These are phyloP conservation scores for Rhinolophus sinicus DNA, from an alignment of 2,113 vertebrate genomes.

Conservation along the genomic window DNA sequence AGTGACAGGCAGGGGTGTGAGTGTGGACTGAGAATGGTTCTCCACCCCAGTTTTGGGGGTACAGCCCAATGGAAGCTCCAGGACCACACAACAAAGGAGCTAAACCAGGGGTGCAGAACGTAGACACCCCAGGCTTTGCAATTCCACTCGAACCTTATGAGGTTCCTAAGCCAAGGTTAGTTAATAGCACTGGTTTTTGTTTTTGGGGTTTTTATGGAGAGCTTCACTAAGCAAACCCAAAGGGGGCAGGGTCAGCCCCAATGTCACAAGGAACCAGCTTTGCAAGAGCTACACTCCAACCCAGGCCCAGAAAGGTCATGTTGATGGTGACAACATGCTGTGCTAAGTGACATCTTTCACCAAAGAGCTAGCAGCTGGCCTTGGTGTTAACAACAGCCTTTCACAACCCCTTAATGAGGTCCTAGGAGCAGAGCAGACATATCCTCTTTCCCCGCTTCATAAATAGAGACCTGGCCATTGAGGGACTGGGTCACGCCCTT, in stretches of 20 bases:
- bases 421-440: fast-evolving
- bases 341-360: neutral
- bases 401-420: fast-evolving
- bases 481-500: neutral
- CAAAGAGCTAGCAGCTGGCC: neutral
- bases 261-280: neutral
- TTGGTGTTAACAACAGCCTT: neutral
- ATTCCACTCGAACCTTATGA: fast-evolving
- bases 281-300: neutral
- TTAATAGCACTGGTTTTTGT: no score
- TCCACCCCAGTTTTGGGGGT: neutral
- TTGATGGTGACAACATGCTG: fast-evolving
- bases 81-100: neutral
- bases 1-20: fast-evolving
- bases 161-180: neutral
- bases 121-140: fast-evolving
- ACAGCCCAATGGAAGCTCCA: neutral
- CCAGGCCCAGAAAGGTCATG: neutral
- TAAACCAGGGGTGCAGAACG: fast-evolving
- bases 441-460: neutral
- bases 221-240: neutral
- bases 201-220: no score
- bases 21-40: fast-evolving
- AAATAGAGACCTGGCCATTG: neutral
- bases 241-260: neutral